Evolutionary conservation across 2,113 vertebrate species (phyloP), one percentile per base, ranked within the genome.

Genomic region (Sigmodon hispidus): DNA sequence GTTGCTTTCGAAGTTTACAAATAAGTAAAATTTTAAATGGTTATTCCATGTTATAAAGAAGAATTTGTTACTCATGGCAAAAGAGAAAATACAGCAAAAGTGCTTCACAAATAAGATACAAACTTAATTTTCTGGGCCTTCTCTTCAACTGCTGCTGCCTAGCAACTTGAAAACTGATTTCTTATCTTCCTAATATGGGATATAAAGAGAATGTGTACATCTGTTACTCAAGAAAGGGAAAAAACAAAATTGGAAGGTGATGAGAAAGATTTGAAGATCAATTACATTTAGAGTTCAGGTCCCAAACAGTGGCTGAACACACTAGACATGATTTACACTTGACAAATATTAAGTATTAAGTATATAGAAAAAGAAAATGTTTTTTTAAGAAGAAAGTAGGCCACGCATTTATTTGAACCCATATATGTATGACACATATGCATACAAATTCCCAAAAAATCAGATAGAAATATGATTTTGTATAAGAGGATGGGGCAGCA

Each of bases 131-230:
- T 97, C 96, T 96, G 90, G 97, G 87, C 73, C 96, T 97, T 98
- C 72, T 98, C 45, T 97, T 98, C 94, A 97, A 96, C 65, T 84
- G 95, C 8, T 19, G 97, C 98, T 98, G 98, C 98, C 94, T 98
- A 98, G 98, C 97, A 98, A 98, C 97, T 86, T 97, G 86, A 96
- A 98, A 97, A 98, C 94, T 96, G 94, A 91, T 98, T 98, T 96
- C 91, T 98, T 96, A 98, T 93, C 92, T 95, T 97, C 93, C 80
- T 97, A 97, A 97, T 98, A 97, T 97, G 94, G 90, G 94, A 57
- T 15, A 81, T 40, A 70, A 97, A 72, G 94, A 15, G 9, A 76
- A 4, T 77, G 40, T 63, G 40, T 92, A 34, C 13, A 29, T 84
- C 26, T 57, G 57, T 92, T 91, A 69, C 48, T 6, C 70, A 83